Base-by-base conservation (phyloP, 1,140 invertebrate species). In the Bombus sylvicola region DNA sequence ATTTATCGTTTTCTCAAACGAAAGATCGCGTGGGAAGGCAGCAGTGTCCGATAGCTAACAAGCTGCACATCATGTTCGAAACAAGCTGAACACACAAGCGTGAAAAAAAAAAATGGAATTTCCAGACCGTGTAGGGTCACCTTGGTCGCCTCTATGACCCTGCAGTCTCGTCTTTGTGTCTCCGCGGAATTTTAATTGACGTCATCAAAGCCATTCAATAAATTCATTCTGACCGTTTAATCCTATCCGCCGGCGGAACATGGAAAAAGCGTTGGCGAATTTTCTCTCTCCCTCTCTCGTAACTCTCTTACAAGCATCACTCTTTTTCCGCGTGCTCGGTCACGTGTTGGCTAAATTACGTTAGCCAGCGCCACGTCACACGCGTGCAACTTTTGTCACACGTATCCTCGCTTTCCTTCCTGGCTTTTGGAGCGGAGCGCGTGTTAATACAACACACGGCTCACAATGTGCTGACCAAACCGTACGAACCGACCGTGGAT, bases 391-490 rank as follows among this genome's bases (percentile, higher is more conserved):
- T 62, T 57, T 75, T 75, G 72, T 82, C 71, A 82, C 81, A 82
- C 78, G 43, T 57, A 81, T 57, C 37, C n/a, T 18, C 41, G 15
- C 37, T 59, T 82, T 82, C 41, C 71, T 75, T 82, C 57, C 31
- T 22, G 41, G 47, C 15, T 62, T 62, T n/a, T 34, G 15, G 8
- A 73, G n/a, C 3, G 53, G 22, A 5, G 4, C 8, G n/a, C 10
- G 59, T 73, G 80, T 74, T 75, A 75, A 82, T 82, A 75, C 59
- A 82, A 41, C 71, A 82, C 57, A 82, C 39, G 81, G 22, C 4
- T 57, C 8, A 37, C 72, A 82, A 82, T 82, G 81, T 73, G 69
- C 81, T 82, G 71, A 82, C 72, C 81, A 34, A 53, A 53, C 47
- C 47, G 59, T 71, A 12, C 66, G 18, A 25, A 15, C 8, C 13